These are phyloP conservation scores for Lynx canadensis DNA, from an alignment of 2,113 vertebrate species.

Conservation along the genomic window DNA sequence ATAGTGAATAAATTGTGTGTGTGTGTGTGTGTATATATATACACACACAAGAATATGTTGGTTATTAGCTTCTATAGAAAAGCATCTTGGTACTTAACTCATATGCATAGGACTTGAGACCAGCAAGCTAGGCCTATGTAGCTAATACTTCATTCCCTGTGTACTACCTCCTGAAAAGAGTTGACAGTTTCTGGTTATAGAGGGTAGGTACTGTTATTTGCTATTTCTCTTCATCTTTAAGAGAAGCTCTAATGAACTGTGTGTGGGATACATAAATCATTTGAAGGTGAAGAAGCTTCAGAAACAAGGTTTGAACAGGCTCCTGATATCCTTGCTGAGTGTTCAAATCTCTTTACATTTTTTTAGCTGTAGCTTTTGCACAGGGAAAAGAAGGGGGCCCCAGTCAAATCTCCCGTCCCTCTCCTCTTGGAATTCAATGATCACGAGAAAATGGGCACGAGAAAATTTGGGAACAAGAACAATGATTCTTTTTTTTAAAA, in stretches of 20 bases:
- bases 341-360: background rate
- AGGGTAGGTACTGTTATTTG: background rate
- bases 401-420: background rate
- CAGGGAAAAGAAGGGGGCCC: background rate
- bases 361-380: background rate
- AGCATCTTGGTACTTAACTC: background rate
- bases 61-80: background rate
- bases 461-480: constrained; percentile 52
- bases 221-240: background rate
- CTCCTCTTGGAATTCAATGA: background rate
- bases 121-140: background rate
- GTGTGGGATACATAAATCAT: background rate
- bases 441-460: background rate
- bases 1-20: background rate
- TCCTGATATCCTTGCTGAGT: background rate
- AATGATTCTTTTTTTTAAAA: constrained; percentile 24
- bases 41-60: background rate
- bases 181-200: background rate
- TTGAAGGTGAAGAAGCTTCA: background rate
- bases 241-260: background rate
- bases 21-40: no score
- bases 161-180: background rate
- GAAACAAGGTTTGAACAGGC: background rate
- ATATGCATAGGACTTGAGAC: background rate
- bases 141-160: background rate